Evolutionary conservation across 2,797 vertebrate species (phyloP).

Genomic region (Amblyraja radiata): DNA sequence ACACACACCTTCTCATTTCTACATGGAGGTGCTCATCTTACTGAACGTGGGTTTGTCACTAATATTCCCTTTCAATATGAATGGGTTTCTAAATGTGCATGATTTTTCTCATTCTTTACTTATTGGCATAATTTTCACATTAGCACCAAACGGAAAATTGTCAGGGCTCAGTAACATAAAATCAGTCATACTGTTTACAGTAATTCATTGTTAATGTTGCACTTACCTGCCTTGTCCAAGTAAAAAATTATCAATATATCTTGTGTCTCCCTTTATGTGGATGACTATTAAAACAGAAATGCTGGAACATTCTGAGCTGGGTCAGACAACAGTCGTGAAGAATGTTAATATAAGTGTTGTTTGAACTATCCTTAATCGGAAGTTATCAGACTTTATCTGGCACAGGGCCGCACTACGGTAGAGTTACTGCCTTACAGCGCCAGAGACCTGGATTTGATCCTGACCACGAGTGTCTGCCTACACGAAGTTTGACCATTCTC

Average conservation of each 20-base stretch:
- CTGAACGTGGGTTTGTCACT: too few species aligned
- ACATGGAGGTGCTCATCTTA: too few species aligned
- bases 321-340: not conserved
- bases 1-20: too few species aligned
- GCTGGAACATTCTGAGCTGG: not conserved
- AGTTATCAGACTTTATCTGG: too few species aligned
- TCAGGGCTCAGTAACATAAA: not conserved
- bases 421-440: too few species aligned
- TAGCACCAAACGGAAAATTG: not conserved
- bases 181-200: not conserved
- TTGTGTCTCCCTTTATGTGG: not conserved
- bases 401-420: too few species aligned
- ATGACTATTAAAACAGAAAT: not conserved
- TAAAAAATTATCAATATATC: not conserved
- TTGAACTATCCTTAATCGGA: too few species aligned
- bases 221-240: not conserved
- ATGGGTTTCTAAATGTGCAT: not conserved
- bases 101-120: not conserved
- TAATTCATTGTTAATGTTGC: not conserved
- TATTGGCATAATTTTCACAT: not conserved
- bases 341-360: not conserved
- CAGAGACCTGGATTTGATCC: too few species aligned
- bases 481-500: too few species aligned
- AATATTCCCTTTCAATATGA: not conserved
- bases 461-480: too few species aligned